These are phyloP conservation scores for Cordylochernes scorpioides DNA, from an alignment of 2,888 invertebrate genomes.

Conservation along the genomic window DNA sequence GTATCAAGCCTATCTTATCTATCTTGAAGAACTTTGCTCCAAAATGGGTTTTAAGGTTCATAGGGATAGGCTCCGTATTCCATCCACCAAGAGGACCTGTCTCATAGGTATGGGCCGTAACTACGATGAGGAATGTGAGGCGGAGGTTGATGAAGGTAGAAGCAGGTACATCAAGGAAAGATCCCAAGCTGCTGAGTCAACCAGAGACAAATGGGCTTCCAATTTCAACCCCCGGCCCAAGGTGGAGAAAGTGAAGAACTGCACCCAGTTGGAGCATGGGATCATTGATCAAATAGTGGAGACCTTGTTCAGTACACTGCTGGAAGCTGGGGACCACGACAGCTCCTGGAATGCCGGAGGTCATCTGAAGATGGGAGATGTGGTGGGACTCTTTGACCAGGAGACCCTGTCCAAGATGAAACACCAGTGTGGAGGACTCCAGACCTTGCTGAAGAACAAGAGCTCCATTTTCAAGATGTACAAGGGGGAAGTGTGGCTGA, in stretches of 20 bases:
- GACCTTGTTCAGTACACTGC: conserved; percentile 33
- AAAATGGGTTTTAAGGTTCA: conserved; percentile 37
- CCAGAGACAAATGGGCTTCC: conserved; percentile 1
- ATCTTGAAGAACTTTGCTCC: conserved; percentile 27
- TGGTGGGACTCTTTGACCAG: conserved; percentile 32
- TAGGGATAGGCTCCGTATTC: conserved; percentile 66
- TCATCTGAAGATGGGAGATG: conserved; percentile 31
- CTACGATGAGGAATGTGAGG: conserved; percentile 4
- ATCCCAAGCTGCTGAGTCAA: not conserved
- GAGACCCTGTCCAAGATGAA: conserved; percentile 38
- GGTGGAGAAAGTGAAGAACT: conserved; percentile 49
- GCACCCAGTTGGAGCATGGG: conserved; percentile 44
- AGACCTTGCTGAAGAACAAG: conserved; percentile 51
- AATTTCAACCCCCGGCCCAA: conserved; percentile 37
- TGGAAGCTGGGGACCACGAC: conserved; percentile 19
- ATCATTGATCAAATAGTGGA: conserved; percentile 36
- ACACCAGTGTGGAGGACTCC: conserved; percentile 59
- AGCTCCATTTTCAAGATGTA: conserved; percentile 1
- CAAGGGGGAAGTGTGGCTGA: conserved; percentile 1
- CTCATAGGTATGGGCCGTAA: conserved; percentile 8
- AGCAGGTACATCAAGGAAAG: conserved; percentile 20
- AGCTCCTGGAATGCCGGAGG: conserved; percentile 6
- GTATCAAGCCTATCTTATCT: conserved; percentile 33
- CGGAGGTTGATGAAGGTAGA: conserved; percentile 3
- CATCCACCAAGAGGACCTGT: conserved; percentile 77